Conservation (phyloP, 2,888 invertebrate species). For the Troilus luridus region DNA sequence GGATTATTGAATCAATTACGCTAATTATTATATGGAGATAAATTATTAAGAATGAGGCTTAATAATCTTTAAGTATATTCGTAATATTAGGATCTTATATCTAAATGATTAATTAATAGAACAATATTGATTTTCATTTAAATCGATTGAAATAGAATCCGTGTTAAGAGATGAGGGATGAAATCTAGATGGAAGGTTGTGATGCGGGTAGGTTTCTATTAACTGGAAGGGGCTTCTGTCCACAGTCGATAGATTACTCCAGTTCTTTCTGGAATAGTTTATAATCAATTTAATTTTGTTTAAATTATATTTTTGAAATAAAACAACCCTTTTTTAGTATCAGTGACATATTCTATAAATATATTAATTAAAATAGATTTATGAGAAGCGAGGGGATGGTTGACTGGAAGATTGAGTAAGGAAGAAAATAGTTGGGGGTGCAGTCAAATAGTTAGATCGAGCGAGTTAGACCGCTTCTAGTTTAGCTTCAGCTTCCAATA, state of each 20-base stretch:
- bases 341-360: background rate
- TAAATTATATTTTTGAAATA: background rate
- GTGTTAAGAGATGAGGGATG: background rate
- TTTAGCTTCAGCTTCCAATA: too few relatives aligned
- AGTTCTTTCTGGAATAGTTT: background rate
- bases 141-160: background rate
- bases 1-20: too few relatives aligned
- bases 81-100: too few relatives aligned
- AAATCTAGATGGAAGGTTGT: background rate
- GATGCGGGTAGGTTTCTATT: slow-evolving; percentile 32
- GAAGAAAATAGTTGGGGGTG: too few relatives aligned
- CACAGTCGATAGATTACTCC: background rate
- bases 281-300: background rate
- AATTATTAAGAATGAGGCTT: too few relatives aligned
- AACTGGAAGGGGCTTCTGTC: slow-evolving; percentile 34
- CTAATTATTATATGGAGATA: too few relatives aligned
- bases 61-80: too few relatives aligned
- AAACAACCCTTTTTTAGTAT: background rate
- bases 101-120: too few relatives aligned
- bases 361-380: background rate
- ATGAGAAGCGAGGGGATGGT: too few relatives aligned
- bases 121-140: background rate
- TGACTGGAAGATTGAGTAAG: too few relatives aligned
- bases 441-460: too few relatives aligned
- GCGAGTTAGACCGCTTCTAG: too few relatives aligned